phyloP scores from a whole-genome alignment of 1,140 invertebrate species.

The Eciton burchellii region DNA sequence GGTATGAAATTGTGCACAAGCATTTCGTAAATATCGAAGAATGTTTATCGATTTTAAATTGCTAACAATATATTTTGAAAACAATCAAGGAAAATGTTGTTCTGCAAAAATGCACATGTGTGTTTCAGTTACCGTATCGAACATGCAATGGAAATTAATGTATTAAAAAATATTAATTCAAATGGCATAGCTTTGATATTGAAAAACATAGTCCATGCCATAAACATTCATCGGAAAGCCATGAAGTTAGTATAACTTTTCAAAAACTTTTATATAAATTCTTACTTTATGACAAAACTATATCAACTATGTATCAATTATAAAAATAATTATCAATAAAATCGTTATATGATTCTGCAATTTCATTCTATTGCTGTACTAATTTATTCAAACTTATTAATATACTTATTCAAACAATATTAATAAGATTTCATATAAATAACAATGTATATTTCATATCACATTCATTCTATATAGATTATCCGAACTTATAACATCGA shows the following conservation, averaged over 20 bases:
- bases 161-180: not conserved
- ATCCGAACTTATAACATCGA: rapidly evolving
- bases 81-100: not conserved
- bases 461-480: slow-evolving; percentile 13
- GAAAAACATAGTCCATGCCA: not conserved
- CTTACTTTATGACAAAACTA: not conserved
- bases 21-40: too few species aligned
- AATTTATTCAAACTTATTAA: too few species aligned
- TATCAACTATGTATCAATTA: too few species aligned
- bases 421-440: too few species aligned
- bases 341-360: too few species aligned
- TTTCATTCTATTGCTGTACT: too few species aligned
- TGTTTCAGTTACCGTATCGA: slow-evolving; percentile 39
- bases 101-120: not conserved
- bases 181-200: not conserved
- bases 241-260: slow-evolving; percentile 19
- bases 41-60: too few species aligned
- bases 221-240: slow-evolving; percentile 30
- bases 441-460: too few species aligned
- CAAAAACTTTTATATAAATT: too few species aligned
- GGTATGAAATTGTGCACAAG: not conserved
- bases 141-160: not conserved
- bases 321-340: too few species aligned
- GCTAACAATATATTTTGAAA: not conserved
- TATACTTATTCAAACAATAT: too few species aligned